Evolutionary conservation across 2,888 invertebrate species (phyloP), one percentile per base, ranked within the genome.

Genomic region (Ennomos quercinarius): DNA sequence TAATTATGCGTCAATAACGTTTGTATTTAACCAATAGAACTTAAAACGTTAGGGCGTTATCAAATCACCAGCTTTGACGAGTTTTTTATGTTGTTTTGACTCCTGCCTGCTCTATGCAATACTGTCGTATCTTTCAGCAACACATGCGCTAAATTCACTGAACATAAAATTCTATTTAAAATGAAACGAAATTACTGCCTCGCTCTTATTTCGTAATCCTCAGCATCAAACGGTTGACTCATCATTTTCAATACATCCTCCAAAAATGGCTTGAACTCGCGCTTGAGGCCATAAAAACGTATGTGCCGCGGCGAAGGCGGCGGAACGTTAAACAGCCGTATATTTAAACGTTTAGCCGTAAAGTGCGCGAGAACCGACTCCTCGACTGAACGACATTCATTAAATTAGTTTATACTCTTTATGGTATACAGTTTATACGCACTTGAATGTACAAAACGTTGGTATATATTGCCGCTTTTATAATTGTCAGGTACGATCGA

Each of bases 301-400:
- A 49, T 49, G 53, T 47, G 42, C 44, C 39, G 57, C 35, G 42
- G 64, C 63, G 43, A 11, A 35, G 43, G 50, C 39, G 56, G 10
- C 34, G 66, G 63, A 52, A 58, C 72, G 68, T 83, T 80, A 83
- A 82, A 76, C 67, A 65, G 72, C 72, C 68, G 77, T 83, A 81
- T 78, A 78, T 72, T 79, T 80, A 79, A 83, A 78, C 78, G 82
- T 56, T 71, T 63, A 61, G 69, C 75, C 67, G 68, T 78, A 77
- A 78, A 77, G 45, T 57, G 55, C 70, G 67, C 66, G 63, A 59
- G 58, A 64, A 61, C 64, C 64, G 59, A 66, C 64, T 66, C 71
- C 69, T 52, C 52, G 73, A 65, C 67, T 71, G 53, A 57, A 68
- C 68, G 70, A 65, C 64, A 64, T 52, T 61, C 76, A 74, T 79